phyloP scores from a whole-genome alignment of 2,888 invertebrate species.

The Lissocephala sabroskyi region DNA sequence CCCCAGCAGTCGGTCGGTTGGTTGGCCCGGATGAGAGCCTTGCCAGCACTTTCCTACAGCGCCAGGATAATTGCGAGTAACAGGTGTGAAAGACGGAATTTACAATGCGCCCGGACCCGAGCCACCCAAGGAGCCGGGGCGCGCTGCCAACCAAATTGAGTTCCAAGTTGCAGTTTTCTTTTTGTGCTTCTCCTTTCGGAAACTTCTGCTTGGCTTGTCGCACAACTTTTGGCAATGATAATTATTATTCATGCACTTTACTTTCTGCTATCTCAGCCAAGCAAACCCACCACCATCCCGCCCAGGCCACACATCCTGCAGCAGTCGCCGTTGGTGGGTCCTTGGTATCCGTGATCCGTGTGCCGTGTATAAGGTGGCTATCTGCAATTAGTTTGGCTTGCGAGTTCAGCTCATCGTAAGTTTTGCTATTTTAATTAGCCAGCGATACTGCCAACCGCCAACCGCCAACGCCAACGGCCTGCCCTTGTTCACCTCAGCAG shows the following conservation, averaged over 20 bases:
- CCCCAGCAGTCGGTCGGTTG: constrained; percentile 16
- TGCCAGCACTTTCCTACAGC: constrained; percentile 12
- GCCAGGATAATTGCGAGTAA: constrained; percentile 59
- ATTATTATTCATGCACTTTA: constrained; percentile 46
- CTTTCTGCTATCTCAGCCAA: not conserved
- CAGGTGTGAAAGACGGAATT: constrained; percentile 64
- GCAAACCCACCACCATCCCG: too few relatives aligned
- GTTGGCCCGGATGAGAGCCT: constrained; percentile 10
- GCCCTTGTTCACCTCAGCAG: not conserved
- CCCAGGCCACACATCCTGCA: too few relatives aligned
- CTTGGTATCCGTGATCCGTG: too few relatives aligned
- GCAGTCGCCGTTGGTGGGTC: too few relatives aligned
- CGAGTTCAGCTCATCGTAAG: constrained; percentile 13
- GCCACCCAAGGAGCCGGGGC: not conserved
- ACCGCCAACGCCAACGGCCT: constrained; percentile 1
- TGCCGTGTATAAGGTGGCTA: not conserved
- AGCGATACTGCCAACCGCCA: not conserved
- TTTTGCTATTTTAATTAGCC: constrained; percentile 32
- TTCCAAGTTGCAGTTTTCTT: constrained; percentile 24
- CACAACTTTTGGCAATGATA: constrained; percentile 29
- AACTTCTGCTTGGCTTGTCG: constrained; percentile 5
- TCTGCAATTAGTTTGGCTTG: too few relatives aligned
- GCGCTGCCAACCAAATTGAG: constrained; percentile 34
- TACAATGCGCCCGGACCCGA: too few relatives aligned
- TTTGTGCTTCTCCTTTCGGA: not conserved